Evolutionary conservation across 2,888 invertebrate genomes (phyloP).

Genomic region (Netelia virgata): DNA sequence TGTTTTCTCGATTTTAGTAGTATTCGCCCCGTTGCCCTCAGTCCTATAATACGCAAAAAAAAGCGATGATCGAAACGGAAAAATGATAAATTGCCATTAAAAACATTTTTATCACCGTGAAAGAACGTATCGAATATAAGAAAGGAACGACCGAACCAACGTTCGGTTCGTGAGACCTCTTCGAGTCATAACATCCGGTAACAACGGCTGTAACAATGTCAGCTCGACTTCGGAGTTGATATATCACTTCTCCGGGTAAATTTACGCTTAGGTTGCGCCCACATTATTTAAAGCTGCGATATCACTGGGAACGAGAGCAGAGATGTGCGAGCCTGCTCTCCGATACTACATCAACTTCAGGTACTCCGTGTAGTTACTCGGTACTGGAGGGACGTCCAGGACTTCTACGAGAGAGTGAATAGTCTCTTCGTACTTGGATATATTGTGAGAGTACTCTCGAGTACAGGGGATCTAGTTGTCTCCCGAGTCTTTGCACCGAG

Average conservation of each 20-base stretch:
- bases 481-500: conserved; percentile 15
- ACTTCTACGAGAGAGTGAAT: conserved; percentile 19
- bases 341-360: conserved; percentile 14
- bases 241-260: conserved; percentile 24
- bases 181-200: conserved; percentile 1
- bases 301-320: conserved; percentile 28
- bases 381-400: conserved; percentile 10
- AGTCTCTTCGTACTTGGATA: not conserved
- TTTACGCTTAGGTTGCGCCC: conserved; percentile 41
- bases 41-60: not conserved
- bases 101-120: not conserved
- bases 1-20: too few species aligned
- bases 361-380: not conserved
- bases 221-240: conserved; percentile 36
- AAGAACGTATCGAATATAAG: not conserved
- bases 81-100: not conserved
- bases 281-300: conserved; percentile 25
- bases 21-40: too few species aligned
- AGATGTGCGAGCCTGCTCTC: conserved; percentile 7
- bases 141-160: conserved; percentile 10
- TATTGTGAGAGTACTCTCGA: not conserved
- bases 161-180: not conserved
- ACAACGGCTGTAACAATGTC: conserved; percentile 47
- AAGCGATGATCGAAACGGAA: not conserved
- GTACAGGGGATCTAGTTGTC: conserved; percentile 22